Conservation (phyloP, 2,888 invertebrate genomes). For the Drosophila longiperda region DNA sequence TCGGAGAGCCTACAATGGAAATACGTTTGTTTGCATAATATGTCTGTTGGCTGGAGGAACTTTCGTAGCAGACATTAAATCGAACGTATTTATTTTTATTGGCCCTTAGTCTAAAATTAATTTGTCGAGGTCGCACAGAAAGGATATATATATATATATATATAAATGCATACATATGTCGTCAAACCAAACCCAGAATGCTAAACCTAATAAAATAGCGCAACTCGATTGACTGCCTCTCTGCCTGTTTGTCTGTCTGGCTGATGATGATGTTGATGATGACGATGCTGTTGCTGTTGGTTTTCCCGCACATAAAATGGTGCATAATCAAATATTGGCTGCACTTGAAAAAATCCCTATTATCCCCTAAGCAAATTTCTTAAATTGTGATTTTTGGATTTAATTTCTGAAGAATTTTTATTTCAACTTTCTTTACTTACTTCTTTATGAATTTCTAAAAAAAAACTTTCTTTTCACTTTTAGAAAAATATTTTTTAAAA, state of each 20-base stretch:
- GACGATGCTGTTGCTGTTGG: slow-evolving; percentile 9
- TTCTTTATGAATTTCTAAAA: too few relatives aligned
- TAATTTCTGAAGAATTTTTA: neutral
- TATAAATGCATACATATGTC: slow-evolving; percentile 4
- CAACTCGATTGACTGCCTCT: neutral
- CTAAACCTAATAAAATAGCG: slow-evolving; percentile 34
- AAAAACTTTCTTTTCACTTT: neutral
- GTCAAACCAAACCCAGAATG: slow-evolving; percentile 3
- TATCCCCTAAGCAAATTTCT: neutral
- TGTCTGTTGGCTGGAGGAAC: slow-evolving; percentile 2
- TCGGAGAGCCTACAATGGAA: neutral
- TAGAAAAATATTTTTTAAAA: neutral
- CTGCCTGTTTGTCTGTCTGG: neutral
- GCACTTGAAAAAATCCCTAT: neutral
- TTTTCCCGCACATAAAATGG: slow-evolving; percentile 64
- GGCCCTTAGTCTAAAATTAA: slow-evolving; percentile 60
- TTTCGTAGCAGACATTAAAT: slow-evolving; percentile 39
- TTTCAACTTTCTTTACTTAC: neutral
- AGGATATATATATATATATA: neutral
- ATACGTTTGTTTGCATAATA: slow-evolving; percentile 22
- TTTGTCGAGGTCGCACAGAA: slow-evolving; percentile 21
- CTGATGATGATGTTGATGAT: neutral
- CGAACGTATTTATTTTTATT: slow-evolving; percentile 43
- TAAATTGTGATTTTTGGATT: neutral
- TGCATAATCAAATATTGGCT: slow-evolving; percentile 78